phyloP scores from a whole-genome alignment of 2,888 invertebrate genomes.

The Drosophila bunnanda region DNA sequence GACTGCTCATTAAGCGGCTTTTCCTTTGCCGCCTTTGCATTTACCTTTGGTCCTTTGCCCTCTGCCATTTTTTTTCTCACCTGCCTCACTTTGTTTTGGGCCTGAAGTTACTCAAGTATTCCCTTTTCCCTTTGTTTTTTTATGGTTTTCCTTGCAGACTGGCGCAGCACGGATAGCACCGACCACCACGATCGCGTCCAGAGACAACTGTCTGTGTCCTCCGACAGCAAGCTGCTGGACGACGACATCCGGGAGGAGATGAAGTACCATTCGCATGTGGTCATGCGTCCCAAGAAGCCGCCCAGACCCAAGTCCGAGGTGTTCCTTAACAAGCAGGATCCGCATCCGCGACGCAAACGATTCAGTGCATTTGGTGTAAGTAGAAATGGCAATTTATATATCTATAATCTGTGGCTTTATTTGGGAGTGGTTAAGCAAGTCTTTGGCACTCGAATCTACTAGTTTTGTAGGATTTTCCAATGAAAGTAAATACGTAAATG shows the following conservation, averaged over 20 bases:
- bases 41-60: slow-evolving; percentile 12
- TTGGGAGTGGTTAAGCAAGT: not conserved
- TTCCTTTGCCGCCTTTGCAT: slow-evolving; percentile 33
- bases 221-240: slow-evolving; percentile 95
- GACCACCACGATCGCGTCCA: slow-evolving; percentile 93
- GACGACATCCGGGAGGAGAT: slow-evolving; percentile 94
- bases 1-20: slow-evolving; percentile 66
- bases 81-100: slow-evolving; percentile 10
- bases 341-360: slow-evolving; percentile 93
- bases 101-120: slow-evolving; percentile 31
- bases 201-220: slow-evolving; percentile 95
- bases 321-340: slow-evolving; percentile 91
- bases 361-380: slow-evolving; percentile 98
- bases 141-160: slow-evolving; percentile 86
- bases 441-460: not conserved
- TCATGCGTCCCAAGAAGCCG: slow-evolving; percentile 95
- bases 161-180: slow-evolving; percentile 88
- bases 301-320: slow-evolving; percentile 98
- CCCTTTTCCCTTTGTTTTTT: slow-evolving; percentile 29
- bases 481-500: not conserved
- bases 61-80: slow-evolving; percentile 15
- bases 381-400: slow-evolving; percentile 55
- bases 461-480: not conserved
- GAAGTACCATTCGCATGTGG: slow-evolving; percentile 88
- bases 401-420: not conserved